Evolutionary conservation across 2,113 vertebrate genomes (phyloP).

Genomic region (Tragulus kanchil): DNA sequence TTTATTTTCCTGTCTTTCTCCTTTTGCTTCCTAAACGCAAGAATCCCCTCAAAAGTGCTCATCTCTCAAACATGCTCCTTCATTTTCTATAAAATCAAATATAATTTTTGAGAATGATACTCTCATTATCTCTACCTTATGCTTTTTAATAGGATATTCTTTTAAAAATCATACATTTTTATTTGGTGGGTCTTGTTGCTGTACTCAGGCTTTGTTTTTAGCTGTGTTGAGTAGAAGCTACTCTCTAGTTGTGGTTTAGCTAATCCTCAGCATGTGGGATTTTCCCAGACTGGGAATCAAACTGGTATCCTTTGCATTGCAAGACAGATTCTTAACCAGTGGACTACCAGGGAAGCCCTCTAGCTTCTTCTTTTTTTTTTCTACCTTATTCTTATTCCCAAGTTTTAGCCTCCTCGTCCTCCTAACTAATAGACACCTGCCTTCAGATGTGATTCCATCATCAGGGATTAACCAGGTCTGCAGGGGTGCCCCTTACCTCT

Average conservation of each 20-base stretch:
- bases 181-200: too few species aligned
- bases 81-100: not conserved
- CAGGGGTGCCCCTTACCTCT: rapidly evolving
- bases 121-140: not conserved
- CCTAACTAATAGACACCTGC: rapidly evolving
- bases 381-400: not conserved
- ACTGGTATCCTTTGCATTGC: too few species aligned
- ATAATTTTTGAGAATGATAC: not conserved
- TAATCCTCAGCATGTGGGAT: too few species aligned
- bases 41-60: not conserved
- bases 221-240: too few species aligned
- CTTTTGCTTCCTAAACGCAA: not conserved
- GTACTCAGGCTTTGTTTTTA: too few species aligned
- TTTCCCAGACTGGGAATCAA: too few species aligned
- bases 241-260: too few species aligned
- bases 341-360: too few species aligned
- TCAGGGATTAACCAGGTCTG: not conserved
- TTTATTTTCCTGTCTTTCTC: not conserved
- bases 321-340: too few species aligned
- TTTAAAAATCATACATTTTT: too few species aligned
- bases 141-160: too few species aligned
- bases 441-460: rapidly evolving
- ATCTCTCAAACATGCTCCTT: not conserved
- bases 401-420: rapidly evolving
- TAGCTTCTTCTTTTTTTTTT: not conserved